Percentiles rank a stretch among this genome's conserved stretches.
Conservation (phyloP, 2,113 vertebrate genomes). For the Anas platyrhynchos region DNA sequence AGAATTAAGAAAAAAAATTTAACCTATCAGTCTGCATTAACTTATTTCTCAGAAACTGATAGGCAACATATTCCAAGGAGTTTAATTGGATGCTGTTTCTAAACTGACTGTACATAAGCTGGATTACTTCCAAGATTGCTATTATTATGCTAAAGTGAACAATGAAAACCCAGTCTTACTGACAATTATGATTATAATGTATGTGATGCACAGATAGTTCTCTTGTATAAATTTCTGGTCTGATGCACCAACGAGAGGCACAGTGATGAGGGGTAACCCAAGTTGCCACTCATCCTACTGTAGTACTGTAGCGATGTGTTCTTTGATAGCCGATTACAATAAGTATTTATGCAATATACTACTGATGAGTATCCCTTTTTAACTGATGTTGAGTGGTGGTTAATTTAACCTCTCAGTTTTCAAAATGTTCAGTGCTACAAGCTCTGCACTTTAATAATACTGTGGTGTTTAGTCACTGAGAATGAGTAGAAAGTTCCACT, state of each 20-base stretch:
- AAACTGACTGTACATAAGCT: background rate
- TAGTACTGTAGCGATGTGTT: background rate
- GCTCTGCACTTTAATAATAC: background rate
- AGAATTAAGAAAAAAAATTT: background rate
- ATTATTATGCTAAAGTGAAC: background rate
- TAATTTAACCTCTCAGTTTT: background rate
- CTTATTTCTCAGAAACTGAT: background rate
- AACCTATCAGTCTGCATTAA: background rate
- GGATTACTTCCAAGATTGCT: constrained; percentile 7
- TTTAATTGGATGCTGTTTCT: constrained; percentile 10
- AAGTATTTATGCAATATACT: background rate
- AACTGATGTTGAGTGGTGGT: background rate
- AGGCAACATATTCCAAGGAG: background rate
- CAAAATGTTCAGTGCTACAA: background rate
- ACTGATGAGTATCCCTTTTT: background rate
- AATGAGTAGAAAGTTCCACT: background rate
- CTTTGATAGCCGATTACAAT: background rate
- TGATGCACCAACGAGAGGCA: background rate
- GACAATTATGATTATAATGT: constrained; percentile 38
- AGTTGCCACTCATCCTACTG: background rate
- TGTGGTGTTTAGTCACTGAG: background rate
- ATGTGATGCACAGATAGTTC: background rate
- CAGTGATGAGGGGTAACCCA: background rate
- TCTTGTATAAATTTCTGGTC: background rate
- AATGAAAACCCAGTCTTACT: constrained; percentile 9